phyloP scores from a whole-genome alignment of 2,888 invertebrate species.

The Catonia carolina region DNA sequence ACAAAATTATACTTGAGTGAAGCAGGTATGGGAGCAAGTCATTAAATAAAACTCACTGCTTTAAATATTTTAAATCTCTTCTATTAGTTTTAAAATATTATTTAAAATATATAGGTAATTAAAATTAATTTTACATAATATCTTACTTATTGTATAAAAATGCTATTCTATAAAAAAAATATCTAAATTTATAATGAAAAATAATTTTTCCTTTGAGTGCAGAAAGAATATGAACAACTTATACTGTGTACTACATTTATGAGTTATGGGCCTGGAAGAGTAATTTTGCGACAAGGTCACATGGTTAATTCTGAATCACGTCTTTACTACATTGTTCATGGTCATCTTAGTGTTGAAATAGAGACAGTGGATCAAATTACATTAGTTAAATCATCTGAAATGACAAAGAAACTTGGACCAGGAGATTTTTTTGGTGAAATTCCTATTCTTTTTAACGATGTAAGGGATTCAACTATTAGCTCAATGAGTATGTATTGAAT shows the following conservation, averaged over 20 bases:
- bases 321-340: background rate
- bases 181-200: no score
- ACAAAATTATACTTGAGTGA: no score
- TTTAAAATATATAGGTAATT: no score
- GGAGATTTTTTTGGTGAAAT: background rate
- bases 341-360: background rate
- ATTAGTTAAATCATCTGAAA: background rate
- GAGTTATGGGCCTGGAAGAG: background rate
- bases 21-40: no score
- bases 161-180: no score
- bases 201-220: no score
- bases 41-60: no score
- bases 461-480: background rate
- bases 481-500: background rate
- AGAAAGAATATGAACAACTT: background rate
- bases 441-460: conserved; percentile 2
- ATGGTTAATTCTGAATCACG: background rate
- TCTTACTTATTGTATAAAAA: no score
- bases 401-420: background rate
- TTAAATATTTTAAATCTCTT: no score
- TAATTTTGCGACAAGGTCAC: background rate
- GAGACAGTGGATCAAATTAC: background rate
- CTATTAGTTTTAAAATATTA: no score
- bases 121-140: no score
- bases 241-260: background rate